phyloP scores from a whole-genome alignment of 2,113 vertebrate species.

The Rhombomys opimus region DNA sequence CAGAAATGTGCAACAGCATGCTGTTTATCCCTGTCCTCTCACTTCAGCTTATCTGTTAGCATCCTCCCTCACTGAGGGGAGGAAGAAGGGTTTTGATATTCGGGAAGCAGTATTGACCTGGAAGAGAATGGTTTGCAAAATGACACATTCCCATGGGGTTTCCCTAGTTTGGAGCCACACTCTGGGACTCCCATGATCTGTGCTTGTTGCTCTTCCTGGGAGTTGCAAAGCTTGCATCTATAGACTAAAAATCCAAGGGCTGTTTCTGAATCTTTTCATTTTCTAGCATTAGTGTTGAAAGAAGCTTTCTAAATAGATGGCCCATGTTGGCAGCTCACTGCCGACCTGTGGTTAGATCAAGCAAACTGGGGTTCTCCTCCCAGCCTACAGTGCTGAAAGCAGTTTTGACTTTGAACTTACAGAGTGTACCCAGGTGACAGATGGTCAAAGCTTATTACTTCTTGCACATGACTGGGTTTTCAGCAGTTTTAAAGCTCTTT shows the following conservation, averaged over 20 bases:
- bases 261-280: not conserved
- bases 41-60: not conserved
- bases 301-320: not conserved
- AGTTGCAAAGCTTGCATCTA: not conserved
- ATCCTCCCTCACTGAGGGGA: not conserved
- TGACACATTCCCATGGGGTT: not conserved
- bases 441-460: not conserved
- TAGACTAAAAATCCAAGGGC: not conserved
- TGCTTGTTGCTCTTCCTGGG: not conserved
- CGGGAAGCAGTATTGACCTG: not conserved
- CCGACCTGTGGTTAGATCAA: not conserved
- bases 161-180: no score
- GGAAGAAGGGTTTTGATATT: not conserved
- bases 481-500: slow-evolving; percentile 41
- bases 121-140: not conserved
- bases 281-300: not conserved
- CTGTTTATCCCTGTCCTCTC: not conserved
- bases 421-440: not conserved
- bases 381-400: not conserved
- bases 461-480: not conserved
- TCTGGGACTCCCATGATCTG: not conserved
- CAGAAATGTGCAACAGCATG: no score
- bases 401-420: not conserved
- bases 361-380: not conserved
- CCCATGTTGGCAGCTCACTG: not conserved